phyloP scores from a whole-genome alignment of 2,797 vertebrate species.

The Hemibagrus guttatus region DNA sequence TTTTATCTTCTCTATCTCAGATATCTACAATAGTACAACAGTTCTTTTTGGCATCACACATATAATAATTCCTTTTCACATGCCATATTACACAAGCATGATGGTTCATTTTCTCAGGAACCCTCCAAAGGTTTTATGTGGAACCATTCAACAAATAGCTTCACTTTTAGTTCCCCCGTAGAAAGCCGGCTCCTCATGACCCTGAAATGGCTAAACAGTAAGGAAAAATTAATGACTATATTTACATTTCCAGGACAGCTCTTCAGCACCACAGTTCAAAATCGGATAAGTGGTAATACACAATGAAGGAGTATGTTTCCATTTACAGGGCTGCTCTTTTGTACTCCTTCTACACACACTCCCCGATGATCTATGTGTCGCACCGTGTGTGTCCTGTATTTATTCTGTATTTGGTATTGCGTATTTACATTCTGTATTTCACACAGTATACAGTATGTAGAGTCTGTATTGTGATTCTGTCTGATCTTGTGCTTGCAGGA shows the following conservation, averaged over 20 bases:
- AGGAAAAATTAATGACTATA: conserved; percentile 3
- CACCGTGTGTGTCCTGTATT: not conserved
- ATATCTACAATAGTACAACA: not conserved
- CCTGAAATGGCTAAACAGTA: not conserved
- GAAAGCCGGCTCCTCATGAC: not conserved
- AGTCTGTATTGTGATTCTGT: not conserved
- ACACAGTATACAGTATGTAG: not conserved
- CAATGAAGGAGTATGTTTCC: conserved; percentile 13
- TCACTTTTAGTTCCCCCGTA: not conserved
- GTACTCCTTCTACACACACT: not conserved
- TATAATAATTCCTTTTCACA: not conserved
- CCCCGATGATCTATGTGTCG: not conserved
- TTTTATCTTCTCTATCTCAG: not conserved
- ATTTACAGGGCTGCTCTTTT: not conserved
- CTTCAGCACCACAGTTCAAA: conserved; percentile 1
- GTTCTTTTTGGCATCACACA: not conserved
- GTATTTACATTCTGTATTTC: not conserved
- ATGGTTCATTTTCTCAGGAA: not conserved
- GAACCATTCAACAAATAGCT: not conserved
- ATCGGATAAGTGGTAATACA: not conserved
- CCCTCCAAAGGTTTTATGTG: not conserved
- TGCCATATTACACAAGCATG: not conserved
- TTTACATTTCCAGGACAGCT: conserved; percentile 18
- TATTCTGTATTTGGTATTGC: not conserved
- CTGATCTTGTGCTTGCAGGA: not conserved